Percentiles rank a stretch among this genome's conserved stretches.
These are phyloP conservation scores for Acrobasis suavella DNA, from an alignment of 2,888 invertebrate genomes.

Conservation along the genomic window DNA sequence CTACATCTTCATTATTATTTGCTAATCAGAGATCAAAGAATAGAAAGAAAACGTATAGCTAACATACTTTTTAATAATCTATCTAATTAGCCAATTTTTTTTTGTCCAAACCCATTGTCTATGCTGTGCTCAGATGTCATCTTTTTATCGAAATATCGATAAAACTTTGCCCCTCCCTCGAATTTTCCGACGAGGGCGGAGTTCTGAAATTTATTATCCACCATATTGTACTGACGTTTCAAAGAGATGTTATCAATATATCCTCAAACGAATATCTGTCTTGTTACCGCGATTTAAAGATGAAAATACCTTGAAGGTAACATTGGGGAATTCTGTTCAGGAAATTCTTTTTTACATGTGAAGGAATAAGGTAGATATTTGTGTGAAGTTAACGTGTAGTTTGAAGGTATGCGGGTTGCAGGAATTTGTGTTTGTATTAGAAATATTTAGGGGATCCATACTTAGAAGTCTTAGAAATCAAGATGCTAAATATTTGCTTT, in stretches of 20 bases:
- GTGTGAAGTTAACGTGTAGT: conserved; percentile 13
- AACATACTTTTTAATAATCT: too few relatives aligned
- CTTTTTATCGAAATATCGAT: conserved; percentile 25
- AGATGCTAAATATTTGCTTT: background rate
- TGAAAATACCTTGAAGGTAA: conserved; percentile 34
- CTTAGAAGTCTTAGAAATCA: background rate
- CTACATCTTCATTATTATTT: too few relatives aligned
- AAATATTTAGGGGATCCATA: conserved; percentile 2
- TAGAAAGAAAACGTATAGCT: too few relatives aligned
- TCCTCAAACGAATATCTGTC: conserved; percentile 28
- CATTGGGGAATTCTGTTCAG: conserved; percentile 9
- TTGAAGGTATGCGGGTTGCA: conserved; percentile 32
- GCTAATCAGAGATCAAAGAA: too few relatives aligned
- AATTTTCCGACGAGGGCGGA: conserved; percentile 50
- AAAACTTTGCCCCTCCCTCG: background rate
- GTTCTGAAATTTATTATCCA: conserved; percentile 64
- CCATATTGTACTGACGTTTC: conserved; percentile 66
- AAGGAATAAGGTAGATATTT: background rate
- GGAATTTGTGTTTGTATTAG: conserved; percentile 20
- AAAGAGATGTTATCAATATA: conserved; percentile 33
- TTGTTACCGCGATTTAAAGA: conserved; percentile 36
- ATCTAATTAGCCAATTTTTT: too few relatives aligned
- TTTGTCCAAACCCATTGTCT: too few relatives aligned
- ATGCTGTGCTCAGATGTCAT: too few relatives aligned
- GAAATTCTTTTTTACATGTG: background rate